These are phyloP conservation scores for Tragelaphus buxtoni DNA, from an alignment of 2,113 vertebrate species.

Conservation along the genomic window DNA sequence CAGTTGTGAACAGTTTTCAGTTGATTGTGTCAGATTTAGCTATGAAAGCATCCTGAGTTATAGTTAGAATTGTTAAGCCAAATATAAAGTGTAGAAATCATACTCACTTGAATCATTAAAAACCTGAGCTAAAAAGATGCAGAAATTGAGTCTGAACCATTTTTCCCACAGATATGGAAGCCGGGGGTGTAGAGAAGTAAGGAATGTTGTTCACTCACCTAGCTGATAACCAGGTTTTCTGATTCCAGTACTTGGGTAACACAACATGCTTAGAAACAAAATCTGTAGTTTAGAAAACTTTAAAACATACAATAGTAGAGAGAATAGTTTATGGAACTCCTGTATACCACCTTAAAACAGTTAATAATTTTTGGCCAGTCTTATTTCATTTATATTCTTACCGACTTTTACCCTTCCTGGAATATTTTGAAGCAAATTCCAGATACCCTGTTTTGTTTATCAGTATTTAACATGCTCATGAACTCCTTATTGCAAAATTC, in stretches of 20 bases:
- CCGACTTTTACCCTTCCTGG: not conserved
- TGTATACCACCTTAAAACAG: not conserved
- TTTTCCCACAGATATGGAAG: not conserved
- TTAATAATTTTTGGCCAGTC: not conserved
- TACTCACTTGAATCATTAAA: not conserved
- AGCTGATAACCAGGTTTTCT: not conserved
- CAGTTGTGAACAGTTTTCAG: not conserved
- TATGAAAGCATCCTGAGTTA: not conserved
- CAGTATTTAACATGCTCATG: not conserved
- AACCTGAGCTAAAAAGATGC: not conserved
- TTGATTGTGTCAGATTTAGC: conserved; percentile 13
- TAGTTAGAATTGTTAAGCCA: conserved; percentile 17
- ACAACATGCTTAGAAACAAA: not conserved
- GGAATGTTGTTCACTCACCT: not conserved
- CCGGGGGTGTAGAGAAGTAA: not conserved
- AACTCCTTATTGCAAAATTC: not conserved
- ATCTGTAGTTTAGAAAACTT: not conserved
- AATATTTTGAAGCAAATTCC: not conserved
- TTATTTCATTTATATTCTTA: not conserved
- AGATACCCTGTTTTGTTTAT: not conserved
- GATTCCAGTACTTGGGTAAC: not conserved
- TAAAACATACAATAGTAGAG: not conserved
- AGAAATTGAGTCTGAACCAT: not conserved
- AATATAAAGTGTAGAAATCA: not conserved
- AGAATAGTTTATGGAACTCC: not conserved